These are phyloP conservation scores for Automeris io DNA, from an alignment of 2,888 invertebrate genomes.

Conservation along the genomic window DNA sequence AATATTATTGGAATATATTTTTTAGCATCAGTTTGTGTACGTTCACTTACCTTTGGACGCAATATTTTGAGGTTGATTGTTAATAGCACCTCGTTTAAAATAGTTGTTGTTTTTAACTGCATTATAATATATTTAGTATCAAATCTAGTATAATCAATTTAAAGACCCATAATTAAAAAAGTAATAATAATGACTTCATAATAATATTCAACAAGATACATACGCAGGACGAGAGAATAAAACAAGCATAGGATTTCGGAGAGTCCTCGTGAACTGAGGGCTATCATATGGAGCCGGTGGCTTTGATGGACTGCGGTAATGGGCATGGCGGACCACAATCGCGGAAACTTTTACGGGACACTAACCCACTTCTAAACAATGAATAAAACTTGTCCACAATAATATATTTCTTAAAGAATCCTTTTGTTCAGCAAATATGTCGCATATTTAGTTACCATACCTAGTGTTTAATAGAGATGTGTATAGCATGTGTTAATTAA, in stretches of 20 bases:
- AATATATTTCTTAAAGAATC: conserved; percentile 40
- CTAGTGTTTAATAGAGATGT: no score
- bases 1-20: no score
- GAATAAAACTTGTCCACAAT: conserved; percentile 45
- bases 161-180: neutral
- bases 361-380: conserved; percentile 61
- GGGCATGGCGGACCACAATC: conserved; percentile 50
- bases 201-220: conserved; percentile 18
- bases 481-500: no score
- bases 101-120: no score
- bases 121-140: no score
- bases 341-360: conserved; percentile 71
- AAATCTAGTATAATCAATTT: no score
- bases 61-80: no score
- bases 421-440: conserved; percentile 36
- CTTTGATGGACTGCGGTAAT: conserved; percentile 64
- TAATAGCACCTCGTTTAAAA: no score
- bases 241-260: conserved; percentile 46
- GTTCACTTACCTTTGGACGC: no score
- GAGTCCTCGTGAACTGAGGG: conserved; percentile 38
- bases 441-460: no score
- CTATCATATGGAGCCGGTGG: conserved; percentile 37
- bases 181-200: neutral
- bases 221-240: conserved; percentile 23
- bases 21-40: no score